Evolutionary conservation across 2,797 vertebrate species (phyloP).

Genomic region (Channallabes apus): DNA sequence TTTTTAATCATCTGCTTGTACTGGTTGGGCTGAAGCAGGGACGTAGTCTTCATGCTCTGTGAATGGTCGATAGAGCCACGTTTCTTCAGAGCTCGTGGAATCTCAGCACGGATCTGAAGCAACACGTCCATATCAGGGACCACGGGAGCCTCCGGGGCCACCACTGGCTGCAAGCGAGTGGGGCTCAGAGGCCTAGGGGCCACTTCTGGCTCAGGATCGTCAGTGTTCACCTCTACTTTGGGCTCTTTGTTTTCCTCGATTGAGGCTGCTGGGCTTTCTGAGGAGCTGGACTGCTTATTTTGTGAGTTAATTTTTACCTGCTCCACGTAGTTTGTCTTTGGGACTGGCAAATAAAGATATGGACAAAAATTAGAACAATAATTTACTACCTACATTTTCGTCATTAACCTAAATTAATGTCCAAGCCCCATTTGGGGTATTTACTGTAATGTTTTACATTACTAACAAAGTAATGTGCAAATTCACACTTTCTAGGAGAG

Average conservation of each 20-base stretch:
- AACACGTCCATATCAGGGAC: conserved; percentile 73
- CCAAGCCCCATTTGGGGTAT: neutral
- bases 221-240: conserved; percentile 20
- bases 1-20: conserved; percentile 86
- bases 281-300: conserved; percentile 44
- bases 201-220: conserved; percentile 12
- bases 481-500: neutral
- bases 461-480: neutral
- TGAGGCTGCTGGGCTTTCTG: conserved; percentile 9
- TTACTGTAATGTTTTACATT: neutral
- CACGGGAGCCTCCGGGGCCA: conserved; percentile 78
- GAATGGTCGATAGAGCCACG: conserved; percentile 81
- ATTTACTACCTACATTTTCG: neutral
- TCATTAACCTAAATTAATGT: neutral
- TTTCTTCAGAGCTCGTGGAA: conserved; percentile 86
- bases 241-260: conserved; percentile 17
- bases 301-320: conserved; percentile 63
- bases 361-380: neutral
- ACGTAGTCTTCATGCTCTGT: conserved; percentile 57
- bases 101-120: conserved; percentile 80
- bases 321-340: conserved; percentile 69
- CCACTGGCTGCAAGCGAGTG: conserved; percentile 84
- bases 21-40: conserved; percentile 76
- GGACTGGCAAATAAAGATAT: conserved; percentile 53
- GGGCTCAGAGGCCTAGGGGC: conserved; percentile 84